These are phyloP conservation scores for Gracilinanus agilis DNA, from an alignment of 2,113 vertebrate genomes.

Conservation along the genomic window DNA sequence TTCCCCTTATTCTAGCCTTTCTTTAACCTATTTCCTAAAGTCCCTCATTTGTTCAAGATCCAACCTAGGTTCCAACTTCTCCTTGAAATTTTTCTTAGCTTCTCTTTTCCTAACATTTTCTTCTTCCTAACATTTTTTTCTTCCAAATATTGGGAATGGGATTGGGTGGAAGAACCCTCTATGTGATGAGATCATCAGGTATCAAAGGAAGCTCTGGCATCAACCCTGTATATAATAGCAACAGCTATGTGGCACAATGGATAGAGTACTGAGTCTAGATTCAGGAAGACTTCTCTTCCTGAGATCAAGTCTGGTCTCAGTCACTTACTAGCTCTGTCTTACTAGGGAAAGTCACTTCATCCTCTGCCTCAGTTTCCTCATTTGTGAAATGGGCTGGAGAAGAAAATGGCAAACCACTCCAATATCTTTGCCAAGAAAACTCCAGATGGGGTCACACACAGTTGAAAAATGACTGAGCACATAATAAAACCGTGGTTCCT, in stretches of 20 bases:
- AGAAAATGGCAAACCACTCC: too few species aligned
- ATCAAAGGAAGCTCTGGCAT: not conserved
- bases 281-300: too few species aligned
- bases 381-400: too few species aligned
- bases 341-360: too few species aligned
- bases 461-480: too few species aligned
- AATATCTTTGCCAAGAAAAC: too few species aligned
- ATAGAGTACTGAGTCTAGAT: too few species aligned
- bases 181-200: not conserved
- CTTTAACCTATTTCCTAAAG: too few species aligned
- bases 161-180: not conserved
- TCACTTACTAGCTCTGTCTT: too few species aligned
- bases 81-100: not conserved
- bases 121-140: not conserved
- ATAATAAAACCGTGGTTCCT: not conserved
- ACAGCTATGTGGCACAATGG: not conserved
- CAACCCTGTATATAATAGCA: not conserved
- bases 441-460: too few species aligned
- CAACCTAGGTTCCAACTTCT: not conserved
- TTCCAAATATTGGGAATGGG: not conserved
- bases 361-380: too few species aligned
- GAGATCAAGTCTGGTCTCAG: too few species aligned
- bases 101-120: not conserved
- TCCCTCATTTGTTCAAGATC: not conserved
- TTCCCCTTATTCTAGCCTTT: not conserved